These are phyloP conservation scores for Montipora efflorescens DNA, from an alignment of 64 coral and sea anemone species.

Conservation along the genomic window DNA sequence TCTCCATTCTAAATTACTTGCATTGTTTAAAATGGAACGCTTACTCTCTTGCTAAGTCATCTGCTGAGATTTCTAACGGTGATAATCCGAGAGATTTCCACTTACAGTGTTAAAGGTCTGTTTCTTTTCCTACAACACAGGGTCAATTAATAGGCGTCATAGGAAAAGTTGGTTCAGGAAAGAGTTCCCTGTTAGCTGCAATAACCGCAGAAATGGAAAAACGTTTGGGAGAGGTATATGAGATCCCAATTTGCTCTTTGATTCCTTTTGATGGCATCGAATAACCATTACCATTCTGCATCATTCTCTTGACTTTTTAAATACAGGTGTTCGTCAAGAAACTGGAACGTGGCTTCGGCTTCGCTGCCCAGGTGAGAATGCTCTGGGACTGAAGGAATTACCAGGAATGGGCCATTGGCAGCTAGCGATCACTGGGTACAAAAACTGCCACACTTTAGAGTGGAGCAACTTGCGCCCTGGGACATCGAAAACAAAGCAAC, in stretches of 20 bases:
- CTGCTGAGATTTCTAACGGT: too few species aligned
- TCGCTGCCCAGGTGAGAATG: slow-evolving; percentile 80
- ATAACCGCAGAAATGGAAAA: slow-evolving; percentile 95
- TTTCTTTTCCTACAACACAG: slow-evolving; percentile 29
- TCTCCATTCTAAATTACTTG: too few species aligned
- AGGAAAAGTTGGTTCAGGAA: slow-evolving; percentile 92
- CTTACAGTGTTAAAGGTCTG: background rate
- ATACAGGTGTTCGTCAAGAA: slow-evolving; percentile 76
- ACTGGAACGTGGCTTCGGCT: slow-evolving; percentile 91
- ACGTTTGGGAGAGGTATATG: slow-evolving; percentile 75
- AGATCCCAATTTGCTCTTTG: background rate
- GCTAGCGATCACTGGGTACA: too few species aligned
- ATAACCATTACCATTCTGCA: background rate
- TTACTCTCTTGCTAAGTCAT: too few species aligned
- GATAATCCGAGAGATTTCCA: too few species aligned
- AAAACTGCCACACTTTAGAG: too few species aligned
- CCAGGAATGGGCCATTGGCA: too few species aligned
- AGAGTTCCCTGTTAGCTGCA: slow-evolving; percentile 92
- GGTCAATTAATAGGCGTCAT: slow-evolving; percentile 92
- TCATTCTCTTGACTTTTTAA: background rate
- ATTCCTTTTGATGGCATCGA: background rate
- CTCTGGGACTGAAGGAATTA: background rate
- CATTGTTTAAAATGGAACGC: too few species aligned
- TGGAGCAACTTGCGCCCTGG: too few species aligned
- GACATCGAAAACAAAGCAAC: too few species aligned